phyloP scores from a whole-genome alignment of 2,113 vertebrate genomes.

The Solea solea region DNA sequence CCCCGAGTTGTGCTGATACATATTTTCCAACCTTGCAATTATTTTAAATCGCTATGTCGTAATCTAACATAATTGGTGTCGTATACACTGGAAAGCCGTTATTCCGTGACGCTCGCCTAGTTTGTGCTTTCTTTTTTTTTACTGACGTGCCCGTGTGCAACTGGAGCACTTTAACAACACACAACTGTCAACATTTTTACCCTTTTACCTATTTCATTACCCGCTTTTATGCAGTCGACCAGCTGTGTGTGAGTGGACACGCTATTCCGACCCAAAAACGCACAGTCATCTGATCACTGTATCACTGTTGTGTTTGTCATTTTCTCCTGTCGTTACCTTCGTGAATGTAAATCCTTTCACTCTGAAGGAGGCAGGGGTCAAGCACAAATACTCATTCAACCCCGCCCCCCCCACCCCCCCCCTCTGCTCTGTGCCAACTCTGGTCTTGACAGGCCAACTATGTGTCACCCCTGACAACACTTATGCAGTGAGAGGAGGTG shows the following conservation, averaged over 20 bases:
- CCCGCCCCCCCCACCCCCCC: constrained; percentile 8
- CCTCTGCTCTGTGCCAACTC: constrained; percentile 27
- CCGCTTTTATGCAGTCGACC: no score
- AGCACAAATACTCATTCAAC: constrained; percentile 41
- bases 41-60: constrained; percentile 57
- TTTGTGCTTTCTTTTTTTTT: constrained; percentile 26
- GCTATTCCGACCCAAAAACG: background rate
- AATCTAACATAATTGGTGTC: constrained; percentile 42
- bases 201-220: background rate
- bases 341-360: constrained; percentile 36
- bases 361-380: constrained; percentile 25
- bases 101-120: constrained; percentile 37
- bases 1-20: constrained; percentile 49
- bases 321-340: constrained; percentile 20
- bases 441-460: constrained; percentile 38
- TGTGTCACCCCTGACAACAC: constrained; percentile 29
- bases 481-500: constrained; percentile 26
- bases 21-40: constrained; percentile 68
- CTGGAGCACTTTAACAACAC: constrained; percentile 22
- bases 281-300: background rate
- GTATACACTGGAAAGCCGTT: constrained; percentile 17
- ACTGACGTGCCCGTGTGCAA: constrained; percentile 19
- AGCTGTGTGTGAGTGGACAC: no score
- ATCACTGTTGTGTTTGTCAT: background rate
- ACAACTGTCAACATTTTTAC: background rate